These are phyloP conservation scores for Cephalotes varians DNA, from an alignment of 2,888 invertebrate genomes.

Conservation along the genomic window DNA sequence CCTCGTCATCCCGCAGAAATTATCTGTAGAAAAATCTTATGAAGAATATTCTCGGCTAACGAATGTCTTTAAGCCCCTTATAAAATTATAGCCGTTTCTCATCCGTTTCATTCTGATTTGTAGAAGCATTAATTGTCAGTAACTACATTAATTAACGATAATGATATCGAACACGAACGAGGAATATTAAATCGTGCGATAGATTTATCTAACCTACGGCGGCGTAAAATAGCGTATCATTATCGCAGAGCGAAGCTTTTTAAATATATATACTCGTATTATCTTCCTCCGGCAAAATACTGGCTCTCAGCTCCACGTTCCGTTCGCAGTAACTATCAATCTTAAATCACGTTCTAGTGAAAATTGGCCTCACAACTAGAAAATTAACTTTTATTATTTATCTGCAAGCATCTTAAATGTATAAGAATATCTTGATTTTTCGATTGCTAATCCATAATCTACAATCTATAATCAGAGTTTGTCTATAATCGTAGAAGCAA, in stretches of 20 bases:
- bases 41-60: neutral
- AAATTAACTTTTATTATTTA: neutral
- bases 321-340: neutral
- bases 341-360: neutral
- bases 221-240: neutral
- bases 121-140: neutral
- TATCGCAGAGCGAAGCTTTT: neutral
- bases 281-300: neutral
- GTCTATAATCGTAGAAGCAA: neutral
- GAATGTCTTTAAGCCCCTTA: neutral
- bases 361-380: neutral
- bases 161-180: neutral
- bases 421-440: neutral
- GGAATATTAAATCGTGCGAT: neutral
- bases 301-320: no score
- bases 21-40: conserved; percentile 27
- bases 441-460: neutral
- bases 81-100: conserved; percentile 6
- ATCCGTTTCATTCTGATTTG: conserved; percentile 17
- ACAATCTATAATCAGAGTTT: neutral
- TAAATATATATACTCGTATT: neutral
- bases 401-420: neutral
- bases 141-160: conserved; percentile 14
- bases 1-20: neutral
- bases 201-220: neutral